Evolutionary conservation across 92 coral and sea anemone genomes (phyloP).

Genomic region (Phenganax subtilis): DNA sequence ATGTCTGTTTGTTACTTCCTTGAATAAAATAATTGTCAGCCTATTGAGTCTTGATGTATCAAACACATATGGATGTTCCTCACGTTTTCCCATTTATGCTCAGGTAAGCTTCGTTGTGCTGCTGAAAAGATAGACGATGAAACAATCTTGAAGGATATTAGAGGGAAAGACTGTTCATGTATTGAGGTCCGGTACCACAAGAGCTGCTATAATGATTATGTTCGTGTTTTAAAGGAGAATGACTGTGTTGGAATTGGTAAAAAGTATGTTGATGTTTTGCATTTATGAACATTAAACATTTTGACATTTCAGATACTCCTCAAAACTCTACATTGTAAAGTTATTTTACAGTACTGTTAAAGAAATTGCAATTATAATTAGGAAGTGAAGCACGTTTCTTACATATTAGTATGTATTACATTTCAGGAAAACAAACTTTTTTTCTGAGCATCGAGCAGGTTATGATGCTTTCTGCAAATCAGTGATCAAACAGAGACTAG

Average conservation of each 20-base stretch:
- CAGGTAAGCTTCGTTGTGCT: constrained; percentile 23
- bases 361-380: background rate
- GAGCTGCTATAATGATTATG: constrained; percentile 36
- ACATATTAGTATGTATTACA: background rate
- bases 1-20: background rate
- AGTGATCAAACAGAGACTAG: constrained; percentile 24
- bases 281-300: background rate
- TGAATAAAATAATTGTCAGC: background rate
- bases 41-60: background rate
- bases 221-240: constrained; percentile 25
- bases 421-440: constrained; percentile 30
- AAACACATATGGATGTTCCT: constrained; percentile 17
- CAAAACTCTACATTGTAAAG: background rate
- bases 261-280: constrained; percentile 22
- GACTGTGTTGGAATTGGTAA: constrained; percentile 27
- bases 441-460: constrained; percentile 30
- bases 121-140: constrained; percentile 33
- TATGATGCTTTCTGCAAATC: constrained; percentile 30
- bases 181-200: constrained; percentile 36
- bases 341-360: background rate
- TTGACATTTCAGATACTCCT: background rate
- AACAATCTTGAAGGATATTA: constrained; percentile 30
- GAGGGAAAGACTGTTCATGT: constrained; percentile 41
- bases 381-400: constrained; percentile 1
- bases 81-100: constrained; percentile 15